Base-by-base conservation (phyloP, 2,113 vertebrate species). In the Cheilinus undulatus region DNA sequence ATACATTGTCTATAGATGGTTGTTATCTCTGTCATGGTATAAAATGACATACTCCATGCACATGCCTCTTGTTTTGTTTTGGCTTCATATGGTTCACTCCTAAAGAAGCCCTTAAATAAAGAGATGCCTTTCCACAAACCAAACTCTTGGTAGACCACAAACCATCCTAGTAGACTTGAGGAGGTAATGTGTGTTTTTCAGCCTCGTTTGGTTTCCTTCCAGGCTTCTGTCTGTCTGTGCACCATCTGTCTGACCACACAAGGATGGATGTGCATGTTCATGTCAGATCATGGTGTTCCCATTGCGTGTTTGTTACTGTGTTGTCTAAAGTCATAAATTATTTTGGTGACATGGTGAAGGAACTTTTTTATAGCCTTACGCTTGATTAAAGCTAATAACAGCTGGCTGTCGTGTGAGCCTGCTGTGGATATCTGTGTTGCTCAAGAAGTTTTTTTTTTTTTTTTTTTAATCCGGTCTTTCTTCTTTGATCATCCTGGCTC, bases 61-160 rank as follows among this genome's bases (percentile, higher is more conserved):
- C 40, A 17, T 42, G 14, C 5, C 14, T 3, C 19, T 0, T 3
- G 6, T 2, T 7, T 17, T 73, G 58, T 42, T 56, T 63, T 59
- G 50, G 73, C 58, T 34, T 46, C 66, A 61, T 10, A 56, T 78
- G 49, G 17, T 51, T 3, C 20, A 26, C 52, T 75, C 38, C 51
- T 23, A 73, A 57, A 20, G 20, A 60, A 49, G 64, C 24, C 73
- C 56, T 57, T 51, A 82, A 72, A 23, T 19, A 68, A 73, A 73
- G 34, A 30, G 66, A 69, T 43, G 69, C 38, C 68, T 68, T 52
- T 17, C 78, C 79, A 80, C 72, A 78, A 79, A 76, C 72, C 80
- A 87, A 86, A 85, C 76, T 81, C 60, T 76, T 71, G 86, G 90
- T 89, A 75, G 61, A 84, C 85, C 88, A 73, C 88, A 88, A 87